These are phyloP conservation scores for Cnemophilus loriae DNA, from an alignment of 2,113 vertebrate species.

Conservation along the genomic window DNA sequence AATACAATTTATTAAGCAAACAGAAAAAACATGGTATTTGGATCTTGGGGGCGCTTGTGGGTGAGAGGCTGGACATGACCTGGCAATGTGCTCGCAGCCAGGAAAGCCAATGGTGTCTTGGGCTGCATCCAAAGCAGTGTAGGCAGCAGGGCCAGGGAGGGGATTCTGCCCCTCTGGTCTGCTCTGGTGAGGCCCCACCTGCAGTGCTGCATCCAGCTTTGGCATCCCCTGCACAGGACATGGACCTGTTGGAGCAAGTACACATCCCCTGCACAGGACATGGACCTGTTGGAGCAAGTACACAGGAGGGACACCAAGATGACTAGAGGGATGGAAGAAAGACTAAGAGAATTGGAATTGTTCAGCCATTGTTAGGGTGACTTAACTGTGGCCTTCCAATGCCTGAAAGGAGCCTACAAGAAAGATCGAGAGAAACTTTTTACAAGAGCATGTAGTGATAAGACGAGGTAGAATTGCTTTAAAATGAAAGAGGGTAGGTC, in stretches of 20 bases:
- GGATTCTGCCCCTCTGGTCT: not conserved
- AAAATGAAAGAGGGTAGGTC: not conserved
- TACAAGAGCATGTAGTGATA: not conserved
- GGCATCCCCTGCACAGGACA: not conserved
- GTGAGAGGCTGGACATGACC: not conserved
- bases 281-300: fast-evolving
- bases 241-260: fast-evolving
- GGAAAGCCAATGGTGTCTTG: fast-evolving
- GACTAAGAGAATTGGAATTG: not conserved
- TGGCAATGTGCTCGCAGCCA: fast-evolving
- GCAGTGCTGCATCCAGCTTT: not conserved
- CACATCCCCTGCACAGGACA: not conserved
- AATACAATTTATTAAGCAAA: not conserved
- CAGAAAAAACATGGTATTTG: not conserved
- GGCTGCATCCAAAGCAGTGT: not conserved
- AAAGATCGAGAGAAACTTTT: not conserved
- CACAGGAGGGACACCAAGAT: not conserved
- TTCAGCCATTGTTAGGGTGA: not conserved
- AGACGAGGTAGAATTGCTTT: not conserved
- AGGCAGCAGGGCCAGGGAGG: not conserved
- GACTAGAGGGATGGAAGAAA: not conserved
- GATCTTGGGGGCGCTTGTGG: not conserved
- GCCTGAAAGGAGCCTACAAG: not conserved
- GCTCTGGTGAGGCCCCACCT: not conserved
- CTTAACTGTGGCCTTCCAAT: not conserved